Conservation (phyloP, 2,113 vertebrate genomes). For the Oxyruncus cristatus region DNA sequence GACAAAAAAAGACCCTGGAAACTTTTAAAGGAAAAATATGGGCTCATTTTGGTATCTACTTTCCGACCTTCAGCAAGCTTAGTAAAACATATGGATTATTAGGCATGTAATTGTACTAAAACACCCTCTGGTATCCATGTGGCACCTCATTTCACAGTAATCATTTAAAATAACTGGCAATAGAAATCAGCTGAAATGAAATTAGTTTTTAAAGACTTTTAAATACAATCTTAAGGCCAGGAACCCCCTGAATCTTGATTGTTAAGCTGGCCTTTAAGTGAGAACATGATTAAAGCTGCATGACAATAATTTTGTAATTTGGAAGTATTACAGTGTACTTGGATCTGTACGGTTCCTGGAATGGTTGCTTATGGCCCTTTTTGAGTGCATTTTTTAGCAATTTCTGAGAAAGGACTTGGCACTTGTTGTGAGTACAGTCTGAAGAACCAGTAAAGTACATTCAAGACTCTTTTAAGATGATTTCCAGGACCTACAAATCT, state of each 20-base stretch:
- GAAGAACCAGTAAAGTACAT: neutral
- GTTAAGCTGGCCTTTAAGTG: neutral
- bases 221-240: neutral
- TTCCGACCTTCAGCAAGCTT: neutral
- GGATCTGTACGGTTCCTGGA: slow-evolving; percentile 2
- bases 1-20: neutral
- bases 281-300: neutral
- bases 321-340: slow-evolving; percentile 4
- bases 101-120: neutral
- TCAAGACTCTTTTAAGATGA: neutral
- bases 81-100: slow-evolving; percentile 12
- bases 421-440: neutral
- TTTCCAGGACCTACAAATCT: slow-evolving; percentile 29
- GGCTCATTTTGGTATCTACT: neutral
- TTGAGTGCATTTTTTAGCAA: neutral
- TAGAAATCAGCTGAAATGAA: slow-evolving; percentile 27
- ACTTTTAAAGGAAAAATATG: neutral
- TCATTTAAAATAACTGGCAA: slow-evolving; percentile 27
- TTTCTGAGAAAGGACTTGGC: slow-evolving; percentile 17
- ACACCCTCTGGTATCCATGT: slow-evolving; percentile 24
- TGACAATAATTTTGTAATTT: neutral
- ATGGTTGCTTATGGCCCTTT: neutral
- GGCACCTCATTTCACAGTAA: slow-evolving; percentile 18
- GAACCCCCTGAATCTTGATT: neutral
- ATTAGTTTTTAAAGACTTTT: neutral